Conservation (phyloP, 2,888 invertebrate genomes). For the Coecobrya sp. region DNA sequence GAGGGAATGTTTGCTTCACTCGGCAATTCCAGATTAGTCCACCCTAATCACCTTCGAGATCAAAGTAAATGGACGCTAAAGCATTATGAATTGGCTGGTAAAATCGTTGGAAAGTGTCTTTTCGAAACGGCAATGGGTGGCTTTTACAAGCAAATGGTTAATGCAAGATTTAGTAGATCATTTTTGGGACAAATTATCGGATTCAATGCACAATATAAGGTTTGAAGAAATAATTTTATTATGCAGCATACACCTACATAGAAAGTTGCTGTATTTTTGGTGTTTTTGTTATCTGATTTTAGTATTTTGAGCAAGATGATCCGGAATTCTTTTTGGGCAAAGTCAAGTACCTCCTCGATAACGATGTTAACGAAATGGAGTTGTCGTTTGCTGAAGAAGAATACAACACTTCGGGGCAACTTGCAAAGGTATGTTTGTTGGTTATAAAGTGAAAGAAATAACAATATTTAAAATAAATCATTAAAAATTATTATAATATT, state of each 20-base stretch:
- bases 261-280: too few relatives aligned
- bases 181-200: slow-evolving; percentile 89
- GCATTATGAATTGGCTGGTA: slow-evolving; percentile 88
- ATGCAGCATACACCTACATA: neutral
- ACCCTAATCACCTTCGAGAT: slow-evolving; percentile 88
- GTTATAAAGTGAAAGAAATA: neutral
- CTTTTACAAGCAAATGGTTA: slow-evolving; percentile 90
- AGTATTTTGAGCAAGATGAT: slow-evolving; percentile 89
- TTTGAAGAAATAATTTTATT: slow-evolving; percentile 7
- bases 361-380: slow-evolving; percentile 88
- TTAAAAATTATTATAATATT: too few relatives aligned
- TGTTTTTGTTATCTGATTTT: too few relatives aligned
- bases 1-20: slow-evolving; percentile 86
- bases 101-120: slow-evolving; percentile 88
- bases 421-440: slow-evolving; percentile 87
- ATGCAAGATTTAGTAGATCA: slow-evolving; percentile 90
- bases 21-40: slow-evolving; percentile 88
- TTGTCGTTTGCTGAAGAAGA: slow-evolving; percentile 88
- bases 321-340: slow-evolving; percentile 88
- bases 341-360: slow-evolving; percentile 88
- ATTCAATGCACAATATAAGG: slow-evolving; percentile 90
- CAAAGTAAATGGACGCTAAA: slow-evolving; percentile 87
- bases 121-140: slow-evolving; percentile 90
- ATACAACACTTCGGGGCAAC: slow-evolving; percentile 86
- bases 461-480: too few relatives aligned